phyloP scores from a whole-genome alignment of 2,888 invertebrate species.

The Parapristionchus giblindavisi region DNA sequence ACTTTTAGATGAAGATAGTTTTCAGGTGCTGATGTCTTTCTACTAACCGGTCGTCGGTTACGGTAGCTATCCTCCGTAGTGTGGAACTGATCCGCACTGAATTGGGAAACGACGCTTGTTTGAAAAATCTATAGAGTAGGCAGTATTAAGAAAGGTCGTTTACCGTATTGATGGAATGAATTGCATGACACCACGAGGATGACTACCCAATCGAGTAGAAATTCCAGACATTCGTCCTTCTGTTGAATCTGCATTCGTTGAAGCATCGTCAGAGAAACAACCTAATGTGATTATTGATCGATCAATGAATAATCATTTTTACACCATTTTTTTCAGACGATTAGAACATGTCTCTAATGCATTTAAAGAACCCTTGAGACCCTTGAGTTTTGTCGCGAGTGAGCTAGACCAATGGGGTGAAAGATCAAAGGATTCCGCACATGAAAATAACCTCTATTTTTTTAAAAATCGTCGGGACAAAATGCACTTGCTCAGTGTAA shows the following conservation, averaged over 20 bases:
- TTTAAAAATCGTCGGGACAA: no score
- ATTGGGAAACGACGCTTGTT: background rate
- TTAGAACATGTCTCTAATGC: no score
- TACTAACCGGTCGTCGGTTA: constrained; percentile 35
- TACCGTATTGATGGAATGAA: constrained; percentile 63
- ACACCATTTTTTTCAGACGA: no score
- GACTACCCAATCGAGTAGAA: constrained; percentile 54
- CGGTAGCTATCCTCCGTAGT: constrained; percentile 36
- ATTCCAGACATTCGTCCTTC: constrained; percentile 55
- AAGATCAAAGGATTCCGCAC: no score
- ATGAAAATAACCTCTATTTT: no score
- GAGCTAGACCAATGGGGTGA: no score
- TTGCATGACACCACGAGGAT: constrained; percentile 68
- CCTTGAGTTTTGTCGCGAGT: no score
- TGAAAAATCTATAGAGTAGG: background rate
- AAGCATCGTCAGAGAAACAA: constrained; percentile 37
- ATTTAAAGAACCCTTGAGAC: no score
- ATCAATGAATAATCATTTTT: no score
- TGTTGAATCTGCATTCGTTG: constrained; percentile 27
- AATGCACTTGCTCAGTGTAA: no score
- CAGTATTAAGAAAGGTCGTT: background rate
- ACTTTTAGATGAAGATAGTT: constrained; percentile 38
- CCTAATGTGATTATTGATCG: no score
- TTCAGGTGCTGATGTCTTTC: constrained; percentile 42
- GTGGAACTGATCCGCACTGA: constrained; percentile 21